A percentile compares a stretch with the other conserved stretches of the same genome.
Conservation (phyloP, 2,797 vertebrate genomes). For the Nasua narica region DNA sequence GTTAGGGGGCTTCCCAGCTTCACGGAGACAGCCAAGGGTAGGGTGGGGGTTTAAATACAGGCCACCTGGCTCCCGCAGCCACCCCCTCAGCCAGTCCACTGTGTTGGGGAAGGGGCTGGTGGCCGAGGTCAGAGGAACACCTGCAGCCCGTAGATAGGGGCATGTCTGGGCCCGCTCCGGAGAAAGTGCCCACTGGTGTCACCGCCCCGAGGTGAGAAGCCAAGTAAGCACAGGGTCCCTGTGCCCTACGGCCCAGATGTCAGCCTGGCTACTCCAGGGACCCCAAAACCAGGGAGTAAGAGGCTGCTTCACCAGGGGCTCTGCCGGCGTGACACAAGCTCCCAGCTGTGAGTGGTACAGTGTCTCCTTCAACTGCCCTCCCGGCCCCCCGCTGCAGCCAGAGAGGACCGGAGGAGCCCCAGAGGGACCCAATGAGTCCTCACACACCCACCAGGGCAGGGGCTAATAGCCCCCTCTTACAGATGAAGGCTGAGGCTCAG, state of each 20-base stretch:
- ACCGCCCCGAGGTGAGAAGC: background rate
- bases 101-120: background rate
- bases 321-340: background rate
- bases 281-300: background rate
- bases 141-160: fast-evolving
- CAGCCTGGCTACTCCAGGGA: background rate
- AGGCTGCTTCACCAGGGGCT: background rate
- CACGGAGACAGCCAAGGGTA: background rate
- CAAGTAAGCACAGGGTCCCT: background rate
- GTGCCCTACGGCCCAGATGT: background rate
- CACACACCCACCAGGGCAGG: background rate
- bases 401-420: background rate
- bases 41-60: background rate
- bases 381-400: background rate
- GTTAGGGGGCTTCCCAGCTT: background rate
- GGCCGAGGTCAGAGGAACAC: background rate
- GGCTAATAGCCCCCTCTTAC: background rate
- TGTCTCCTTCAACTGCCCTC: background rate
- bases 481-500: background rate
- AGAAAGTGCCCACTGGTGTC: background rate
- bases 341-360: background rate
- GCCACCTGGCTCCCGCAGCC: fast-evolving
- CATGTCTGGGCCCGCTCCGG: too few relatives aligned
- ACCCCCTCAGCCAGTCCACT: background rate
- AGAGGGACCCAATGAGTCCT: background rate